These are phyloP conservation scores for Tetheella fluctuosa DNA, from an alignment of 2,888 invertebrate genomes.

Conservation along the genomic window DNA sequence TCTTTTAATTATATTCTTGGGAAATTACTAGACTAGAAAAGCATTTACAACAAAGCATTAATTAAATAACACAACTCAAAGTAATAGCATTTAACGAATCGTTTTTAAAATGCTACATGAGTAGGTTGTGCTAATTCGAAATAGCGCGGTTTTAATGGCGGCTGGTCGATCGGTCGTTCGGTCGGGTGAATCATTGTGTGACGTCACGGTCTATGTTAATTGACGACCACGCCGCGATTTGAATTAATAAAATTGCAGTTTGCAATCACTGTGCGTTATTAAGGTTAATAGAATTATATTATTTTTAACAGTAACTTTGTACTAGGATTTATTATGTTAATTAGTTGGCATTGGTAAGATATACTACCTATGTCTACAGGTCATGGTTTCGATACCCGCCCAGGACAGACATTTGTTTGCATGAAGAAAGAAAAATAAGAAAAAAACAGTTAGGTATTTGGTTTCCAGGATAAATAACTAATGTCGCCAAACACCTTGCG, in stretches of 20 bases:
- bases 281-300: slow-evolving; percentile 31
- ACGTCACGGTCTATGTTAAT: slow-evolving; percentile 44
- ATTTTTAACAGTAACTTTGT: neutral
- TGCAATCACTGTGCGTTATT: slow-evolving; percentile 34
- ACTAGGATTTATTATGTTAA: no score
- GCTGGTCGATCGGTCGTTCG: slow-evolving; percentile 9
- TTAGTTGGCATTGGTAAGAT: no score
- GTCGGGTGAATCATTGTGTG: slow-evolving; percentile 37
- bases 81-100: neutral
- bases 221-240: slow-evolving; percentile 36
- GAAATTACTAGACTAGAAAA: neutral
- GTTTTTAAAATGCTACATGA: neutral
- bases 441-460: no score
- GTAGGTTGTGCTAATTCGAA: slow-evolving; percentile 18
- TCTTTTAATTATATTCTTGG: neutral
- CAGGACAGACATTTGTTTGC: no score
- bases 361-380: no score
- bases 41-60: neutral
- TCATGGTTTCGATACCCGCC: no score
- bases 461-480: no score
- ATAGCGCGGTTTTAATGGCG: slow-evolving; percentile 20
- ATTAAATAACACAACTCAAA: neutral
- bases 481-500: no score
- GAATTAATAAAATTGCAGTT: slow-evolving; percentile 40
- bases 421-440: no score